Evolutionary conservation across 2,888 invertebrate species (phyloP), one percentile per base, ranked within the genome.

Genomic region (Drosophila meridionalis): DNA sequence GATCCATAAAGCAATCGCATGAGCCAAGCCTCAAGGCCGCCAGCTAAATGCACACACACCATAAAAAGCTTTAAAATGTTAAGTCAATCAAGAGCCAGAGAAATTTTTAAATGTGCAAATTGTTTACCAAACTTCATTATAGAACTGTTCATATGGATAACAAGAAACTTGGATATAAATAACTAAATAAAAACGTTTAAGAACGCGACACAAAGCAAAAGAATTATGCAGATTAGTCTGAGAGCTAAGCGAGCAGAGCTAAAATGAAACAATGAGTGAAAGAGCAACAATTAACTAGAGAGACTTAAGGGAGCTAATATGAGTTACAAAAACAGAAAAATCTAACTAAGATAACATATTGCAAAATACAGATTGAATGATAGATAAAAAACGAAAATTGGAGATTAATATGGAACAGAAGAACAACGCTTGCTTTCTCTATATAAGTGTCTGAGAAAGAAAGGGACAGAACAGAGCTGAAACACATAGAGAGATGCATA

Each of bases 1-100:
- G 80, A 78, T 71, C 67, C 76, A 65, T 65, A 69, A 68, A 58
- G 53, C 60, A 58, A 64, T 67, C 42, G 30, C 40, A 34, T 59
- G 68, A 45, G 69, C 68, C 36, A 50, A 43, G 43, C 48, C 40
- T 9, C 40, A 38, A 38, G 53, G 47, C 58, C 38, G 43, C n/a
- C 55, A 59, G 40, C 47, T n/a, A 40, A 47, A 59, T 40, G 40
- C 30, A 66, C 20, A 34, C 36, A 55, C 52, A 43, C 5, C 6
- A 53, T 12, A 53, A n/a, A 34, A 28, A 62, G 55, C 62, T 50
- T 26, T 34, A 3, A 38, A 76, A 42, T 56, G 55, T 61, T 61
- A 11, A 45, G 32, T 47, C 12, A 42, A 28, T 42, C 61, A 73
- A 73, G 14, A n/a, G 48, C 30, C 30, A 45, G 43, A 38, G 66